Percentiles rank a stretch among this genome's conserved stretches.
Conservation (phyloP, 1,140 invertebrate species). For the Trichomalopsis sarcophagae region DNA sequence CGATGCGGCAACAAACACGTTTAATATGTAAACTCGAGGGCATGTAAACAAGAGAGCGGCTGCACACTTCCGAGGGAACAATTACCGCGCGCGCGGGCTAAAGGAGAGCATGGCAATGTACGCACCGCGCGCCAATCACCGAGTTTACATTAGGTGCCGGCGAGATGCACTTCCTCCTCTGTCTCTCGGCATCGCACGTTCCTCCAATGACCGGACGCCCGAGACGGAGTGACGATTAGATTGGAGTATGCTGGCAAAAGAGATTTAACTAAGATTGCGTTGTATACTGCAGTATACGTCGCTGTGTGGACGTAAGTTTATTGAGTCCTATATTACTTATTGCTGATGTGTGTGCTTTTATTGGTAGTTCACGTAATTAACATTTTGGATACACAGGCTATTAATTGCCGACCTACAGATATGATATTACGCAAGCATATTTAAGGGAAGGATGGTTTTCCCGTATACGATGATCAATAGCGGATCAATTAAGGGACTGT, state of each 20-base stretch:
- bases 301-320: too few relatives aligned
- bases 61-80: conserved; percentile 10
- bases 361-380: too few relatives aligned
- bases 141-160: conserved; percentile 53
- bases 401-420: too few relatives aligned
- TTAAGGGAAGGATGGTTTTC: too few relatives aligned
- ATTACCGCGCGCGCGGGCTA: neutral
- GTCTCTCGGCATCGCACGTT: neutral
- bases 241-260: neutral
- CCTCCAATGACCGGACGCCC: neutral
- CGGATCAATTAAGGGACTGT: too few relatives aligned
- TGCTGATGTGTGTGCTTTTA: too few relatives aligned
- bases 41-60: neutral
- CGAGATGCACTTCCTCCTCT: conserved; percentile 11
- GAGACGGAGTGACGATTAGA: neutral
- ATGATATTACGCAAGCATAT: too few relatives aligned
- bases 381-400: too few relatives aligned
- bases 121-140: conserved; percentile 53
- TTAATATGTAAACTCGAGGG: neutral
- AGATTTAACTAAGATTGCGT: neutral
- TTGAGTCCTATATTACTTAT: too few relatives aligned
- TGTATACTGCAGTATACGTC: too few relatives aligned
- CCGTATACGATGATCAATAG: too few relatives aligned
- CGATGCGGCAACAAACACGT: conserved; percentile 40
- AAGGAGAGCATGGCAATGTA: neutral